Percentiles rank a stretch among this genome's conserved stretches.
Evolutionary conservation across 2,888 invertebrate species (phyloP).

Genomic region (Galerucella calmariensis): DNA sequence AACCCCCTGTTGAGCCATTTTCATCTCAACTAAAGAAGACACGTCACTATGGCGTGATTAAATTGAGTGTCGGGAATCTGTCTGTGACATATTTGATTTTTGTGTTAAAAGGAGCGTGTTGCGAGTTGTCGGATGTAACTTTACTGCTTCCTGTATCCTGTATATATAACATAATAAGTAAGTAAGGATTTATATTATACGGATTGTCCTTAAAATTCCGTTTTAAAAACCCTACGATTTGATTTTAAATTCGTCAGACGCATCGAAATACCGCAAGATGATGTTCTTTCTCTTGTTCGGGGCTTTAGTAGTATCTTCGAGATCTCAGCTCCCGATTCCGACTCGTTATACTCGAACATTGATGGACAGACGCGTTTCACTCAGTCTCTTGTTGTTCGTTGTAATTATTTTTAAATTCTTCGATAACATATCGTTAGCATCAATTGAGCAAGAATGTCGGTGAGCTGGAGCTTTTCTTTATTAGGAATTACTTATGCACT

Average conservation of each 20-base stretch:
- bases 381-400: conserved; percentile 57
- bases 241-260: conserved; percentile 50
- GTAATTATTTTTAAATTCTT: conserved; percentile 64
- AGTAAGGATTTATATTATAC: no score
- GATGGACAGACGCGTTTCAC: conserved; percentile 61
- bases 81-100: conserved; percentile 4
- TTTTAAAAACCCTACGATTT: conserved; percentile 48
- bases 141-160: neutral
- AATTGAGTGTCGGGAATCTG: conserved; percentile 7
- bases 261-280: conserved; percentile 15
- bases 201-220: conserved; percentile 43
- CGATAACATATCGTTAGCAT: conserved; percentile 62
- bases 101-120: neutral
- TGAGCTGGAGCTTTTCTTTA: conserved; percentile 51
- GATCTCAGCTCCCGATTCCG: conserved; percentile 50
- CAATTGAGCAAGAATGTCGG: conserved; percentile 55
- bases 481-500: conserved; percentile 56
- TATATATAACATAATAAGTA: no score
- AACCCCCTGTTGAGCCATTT: conserved; percentile 25
- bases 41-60: conserved; percentile 13
- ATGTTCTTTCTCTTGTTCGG: conserved; percentile 13
- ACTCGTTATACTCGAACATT: conserved; percentile 56
- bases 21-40: conserved; percentile 30
- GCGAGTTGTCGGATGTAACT: neutral
- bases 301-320: conserved; percentile 35